A percentile compares a stretch with the other conserved stretches of the same genome.
Conservation (phyloP, 2,888 invertebrate species). For the Kryphioiulus occultus region DNA sequence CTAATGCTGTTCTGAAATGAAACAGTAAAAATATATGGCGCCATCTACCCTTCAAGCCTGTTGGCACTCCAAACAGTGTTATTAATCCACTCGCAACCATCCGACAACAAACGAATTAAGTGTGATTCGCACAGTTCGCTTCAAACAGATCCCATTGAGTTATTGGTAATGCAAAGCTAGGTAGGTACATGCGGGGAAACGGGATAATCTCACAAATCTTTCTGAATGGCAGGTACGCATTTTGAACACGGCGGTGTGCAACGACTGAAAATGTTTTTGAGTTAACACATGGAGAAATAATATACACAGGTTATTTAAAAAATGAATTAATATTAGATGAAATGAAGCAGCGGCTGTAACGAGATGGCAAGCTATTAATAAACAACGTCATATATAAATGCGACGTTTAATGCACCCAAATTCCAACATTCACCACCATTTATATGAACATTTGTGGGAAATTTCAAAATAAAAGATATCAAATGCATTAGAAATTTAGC, state of each 20-base stretch:
- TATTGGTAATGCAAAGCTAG: conserved; percentile 13
- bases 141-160: neutral
- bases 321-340: conserved; percentile 6
- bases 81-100: neutral
- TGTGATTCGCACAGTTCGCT: neutral
- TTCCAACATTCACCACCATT: conserved; percentile 2
- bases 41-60: conserved; percentile 11
- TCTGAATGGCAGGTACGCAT: conserved; percentile 20
- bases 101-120: neutral
- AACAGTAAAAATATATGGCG: neutral
- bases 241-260: conserved; percentile 26
- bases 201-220: neutral
- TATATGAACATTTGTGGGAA: neutral
- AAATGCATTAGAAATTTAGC: conserved; percentile 16
- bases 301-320: neutral
- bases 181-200: neutral
- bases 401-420: neutral
- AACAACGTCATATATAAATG: conserved; percentile 11
- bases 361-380: neutral
- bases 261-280: neutral
- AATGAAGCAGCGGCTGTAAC: neutral
- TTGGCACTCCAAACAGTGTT: neutral
- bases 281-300: neutral
- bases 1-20: conserved; percentile 1
- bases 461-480: neutral